phyloP scores from a whole-genome alignment of 2,888 invertebrate species.

The Zaprionus obscuricornis region DNA sequence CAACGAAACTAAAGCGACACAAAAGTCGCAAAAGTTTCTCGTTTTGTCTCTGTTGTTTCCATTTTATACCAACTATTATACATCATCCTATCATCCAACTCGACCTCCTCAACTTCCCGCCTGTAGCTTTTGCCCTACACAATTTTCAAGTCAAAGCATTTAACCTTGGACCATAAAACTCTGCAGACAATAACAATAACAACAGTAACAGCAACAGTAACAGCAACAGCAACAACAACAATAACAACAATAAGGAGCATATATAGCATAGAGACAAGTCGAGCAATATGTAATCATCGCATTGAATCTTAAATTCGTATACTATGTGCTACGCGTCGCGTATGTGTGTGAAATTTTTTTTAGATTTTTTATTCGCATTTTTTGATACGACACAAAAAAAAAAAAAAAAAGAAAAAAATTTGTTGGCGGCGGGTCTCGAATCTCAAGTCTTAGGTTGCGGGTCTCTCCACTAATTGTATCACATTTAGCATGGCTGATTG shows the following conservation, averaged over 20 bases:
- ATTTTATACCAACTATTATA: background rate
- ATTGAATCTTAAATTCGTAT: conserved; percentile 67
- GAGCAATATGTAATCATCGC: conserved; percentile 74
- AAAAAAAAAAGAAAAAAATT: conserved; percentile 21
- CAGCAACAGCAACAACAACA: conserved; percentile 33
- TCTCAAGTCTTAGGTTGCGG: too few relatives aligned
- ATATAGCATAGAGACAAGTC: too few relatives aligned
- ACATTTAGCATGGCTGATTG: conserved; percentile 73
- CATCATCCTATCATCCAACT: too few relatives aligned
- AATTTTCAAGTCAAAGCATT: conserved; percentile 68
- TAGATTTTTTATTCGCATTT: conserved; percentile 57
- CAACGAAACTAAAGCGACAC: conserved; percentile 49
- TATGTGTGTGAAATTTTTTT: conserved; percentile 71
- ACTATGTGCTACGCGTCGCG: conserved; percentile 6
- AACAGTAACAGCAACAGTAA: conserved; percentile 40
- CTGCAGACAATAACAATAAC: conserved; percentile 53
- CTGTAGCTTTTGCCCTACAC: background rate
- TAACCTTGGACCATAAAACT: conserved; percentile 77
- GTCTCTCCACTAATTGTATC: conserved; percentile 65
- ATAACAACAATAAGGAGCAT: conserved; percentile 21
- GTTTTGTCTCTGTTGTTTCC: conserved; percentile 25
- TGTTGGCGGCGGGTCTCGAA: conserved; percentile 39
- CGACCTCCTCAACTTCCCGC: background rate
- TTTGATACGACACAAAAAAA: conserved; percentile 45
- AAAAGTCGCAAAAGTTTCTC: conserved; percentile 63